Evolutionary conservation across 2,113 vertebrate genomes (phyloP).

Genomic region (Leptodactylus fuscus): DNA sequence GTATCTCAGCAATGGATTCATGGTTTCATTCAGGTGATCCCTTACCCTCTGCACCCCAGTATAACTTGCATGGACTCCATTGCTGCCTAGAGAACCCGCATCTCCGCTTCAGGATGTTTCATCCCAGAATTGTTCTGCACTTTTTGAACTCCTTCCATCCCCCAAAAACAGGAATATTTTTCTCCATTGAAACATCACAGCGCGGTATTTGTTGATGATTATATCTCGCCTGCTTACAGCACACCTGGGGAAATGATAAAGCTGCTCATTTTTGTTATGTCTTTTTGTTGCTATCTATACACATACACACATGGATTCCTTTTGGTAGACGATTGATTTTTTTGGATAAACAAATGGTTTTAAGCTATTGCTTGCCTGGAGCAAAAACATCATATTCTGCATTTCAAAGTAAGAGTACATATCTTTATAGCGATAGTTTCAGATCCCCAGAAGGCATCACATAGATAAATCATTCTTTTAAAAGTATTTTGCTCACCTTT

Average conservation of each 20-base stretch:
- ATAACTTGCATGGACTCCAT: no score
- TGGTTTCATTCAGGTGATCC: no score
- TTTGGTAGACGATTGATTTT: constrained; percentile 84
- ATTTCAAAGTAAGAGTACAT: constrained; percentile 82
- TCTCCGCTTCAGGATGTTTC: no score
- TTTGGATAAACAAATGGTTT: constrained; percentile 87
- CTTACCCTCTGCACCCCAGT: no score
- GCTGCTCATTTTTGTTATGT: constrained; percentile 19
- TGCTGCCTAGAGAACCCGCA: no score
- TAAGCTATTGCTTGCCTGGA: constrained; percentile 85
- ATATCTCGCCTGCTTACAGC: constrained; percentile 2
- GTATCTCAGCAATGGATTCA: no score
- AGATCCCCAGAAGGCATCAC: constrained; percentile 80
- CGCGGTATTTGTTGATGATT: not conserved
- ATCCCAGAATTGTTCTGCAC: not conserved
- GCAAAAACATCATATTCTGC: constrained; percentile 84
- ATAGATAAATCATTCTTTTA: constrained; percentile 84
- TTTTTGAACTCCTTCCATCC: not conserved
- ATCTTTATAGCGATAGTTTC: constrained; percentile 83
- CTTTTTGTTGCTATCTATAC: constrained; percentile 25
- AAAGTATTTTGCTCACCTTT: constrained; percentile 86
- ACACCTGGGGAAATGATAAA: constrained; percentile 34
- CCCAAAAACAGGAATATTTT: not conserved
- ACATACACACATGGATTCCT: constrained; percentile 43
- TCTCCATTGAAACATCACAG: constrained; percentile 3